phyloP scores from a whole-genome alignment of 2,888 invertebrate species.

The Neoitamus cyanurus region DNA sequence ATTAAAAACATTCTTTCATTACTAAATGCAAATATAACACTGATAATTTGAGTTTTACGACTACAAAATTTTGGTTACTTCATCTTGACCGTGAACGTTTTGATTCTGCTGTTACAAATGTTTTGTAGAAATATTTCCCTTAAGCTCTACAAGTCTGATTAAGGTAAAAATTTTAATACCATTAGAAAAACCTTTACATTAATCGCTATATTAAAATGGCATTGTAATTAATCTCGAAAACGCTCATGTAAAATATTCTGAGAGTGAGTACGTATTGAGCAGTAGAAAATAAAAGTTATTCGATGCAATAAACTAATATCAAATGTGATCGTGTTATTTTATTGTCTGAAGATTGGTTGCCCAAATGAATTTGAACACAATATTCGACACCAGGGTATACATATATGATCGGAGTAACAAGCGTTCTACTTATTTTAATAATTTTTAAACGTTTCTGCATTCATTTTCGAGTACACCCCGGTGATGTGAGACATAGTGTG shows the following conservation, averaged over 20 bases:
- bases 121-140: not conserved
- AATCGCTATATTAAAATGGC: not conserved
- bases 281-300: not conserved
- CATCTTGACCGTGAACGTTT: not conserved
- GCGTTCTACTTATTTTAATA: not conserved
- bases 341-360: not conserved
- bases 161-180: not conserved
- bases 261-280: not conserved
- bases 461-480: not conserved
- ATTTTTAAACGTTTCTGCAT: not conserved
- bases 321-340: not conserved
- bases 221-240: not conserved
- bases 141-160: not conserved
- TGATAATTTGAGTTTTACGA: not conserved
- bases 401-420: not conserved
- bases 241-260: not conserved
- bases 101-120: not conserved
- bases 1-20: not conserved
- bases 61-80: not conserved
- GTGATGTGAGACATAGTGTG: not conserved
- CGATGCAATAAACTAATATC: not conserved
- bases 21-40: not conserved
- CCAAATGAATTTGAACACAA: not conserved
- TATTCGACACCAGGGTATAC: not conserved
- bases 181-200: not conserved